Evolutionary conservation across 2,797 vertebrate genomes (phyloP), one percentile per base, ranked within the genome.

Genomic region (Sebastes paucispinis): DNA sequence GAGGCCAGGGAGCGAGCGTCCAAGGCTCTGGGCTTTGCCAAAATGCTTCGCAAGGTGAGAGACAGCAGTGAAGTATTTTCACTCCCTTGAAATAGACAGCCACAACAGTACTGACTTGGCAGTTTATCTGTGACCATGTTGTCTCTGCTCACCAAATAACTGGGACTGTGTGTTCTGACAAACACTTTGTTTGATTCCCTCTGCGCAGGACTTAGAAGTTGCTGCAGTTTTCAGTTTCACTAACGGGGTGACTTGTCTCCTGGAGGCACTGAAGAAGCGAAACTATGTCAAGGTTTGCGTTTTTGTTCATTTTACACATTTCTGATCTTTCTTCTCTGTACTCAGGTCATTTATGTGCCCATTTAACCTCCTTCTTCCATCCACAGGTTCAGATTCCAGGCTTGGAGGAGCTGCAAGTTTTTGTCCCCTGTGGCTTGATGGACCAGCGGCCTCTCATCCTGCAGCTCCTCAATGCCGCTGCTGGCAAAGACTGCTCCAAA

Each of bases 1-100:
- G 98, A 99, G 92, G 98, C 98, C 76, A 96, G 98, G 82, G 98
- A 99, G 75, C 94, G 98, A 75, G 98, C 98, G 1, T 99, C 98
- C 68, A 99, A 99, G 92, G 98, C 98, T 3, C 96, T 99, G 78
- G 98, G 98, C 20, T 99, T 99, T 92, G 98, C 98, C 76, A 99
- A 99, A 89, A 99, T 99, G 98, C 93, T 99, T 72, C 97, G 98
- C 74, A 99, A 99, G 96, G 98, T 99, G 91, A 93, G 94, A 63
- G 32, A 29, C 52, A 24, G 32, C 73, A 73, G 32, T 29, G 5
- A 65, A 73, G 32, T 71, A 7, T 29, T 82, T 66, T 72, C 18
- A 31, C 16, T 80, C 39, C 27, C 59, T 69, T 70, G 54, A 81
- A 83, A 85, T 36, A 52, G 43, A 43, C 76, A 86, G 47, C 50